Base-by-base conservation (phyloP, 92 coral and sea anemone genomes). In the Umimayanthus kanabou region DNA sequence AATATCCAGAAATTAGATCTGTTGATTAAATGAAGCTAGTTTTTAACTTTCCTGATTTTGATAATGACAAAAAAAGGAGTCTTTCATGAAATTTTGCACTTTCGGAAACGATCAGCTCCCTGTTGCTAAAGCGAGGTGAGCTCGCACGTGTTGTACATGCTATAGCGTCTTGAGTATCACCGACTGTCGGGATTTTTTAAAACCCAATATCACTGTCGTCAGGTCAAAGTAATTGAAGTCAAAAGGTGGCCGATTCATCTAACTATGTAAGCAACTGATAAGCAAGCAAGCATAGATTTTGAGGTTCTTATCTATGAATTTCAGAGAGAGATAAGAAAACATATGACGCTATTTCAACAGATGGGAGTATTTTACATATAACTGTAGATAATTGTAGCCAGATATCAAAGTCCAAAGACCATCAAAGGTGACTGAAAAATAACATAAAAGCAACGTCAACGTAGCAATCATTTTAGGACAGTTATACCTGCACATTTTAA, bases 231-330 rank as follows among this genome's bases (percentile, higher is more conserved):
- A 82, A 67, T 83, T 30, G 57, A 16, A 80, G 84, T 50, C 84
- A 80, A 30, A 55, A 50, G 84, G 70, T 80, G 50, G 37, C 7
- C 47, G 57, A n/a, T 28, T 45, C 40, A 28, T n/a, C 16, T 61
- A 61, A 20, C 69, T 45, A 82, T 69, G 74, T 65, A 66, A 81
- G 87, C 67, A 83, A 83, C 87, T 83, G 87, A 83, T 83, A 83
- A 83, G 50, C n/a, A 28, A 43, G 42, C 58, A 72, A 45, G 50
- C 33, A 45, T n/a, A 25, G 74, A 70, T 67, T 37, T 20, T 29
- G 64, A 16, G 26, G 18, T 28, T 26, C 78, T 83, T 83, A 70
- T 81, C 85, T 39, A 39, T 28, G 75, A 81, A 39, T 64, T 83
- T 50, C 66, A 83, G 77, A 43, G 39, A 75, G 66, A 83, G 87